Evolutionary conservation across 2,797 vertebrate species (phyloP), one percentile per base, ranked within the genome.

Genomic region (Okamejei kenojei): DNA sequence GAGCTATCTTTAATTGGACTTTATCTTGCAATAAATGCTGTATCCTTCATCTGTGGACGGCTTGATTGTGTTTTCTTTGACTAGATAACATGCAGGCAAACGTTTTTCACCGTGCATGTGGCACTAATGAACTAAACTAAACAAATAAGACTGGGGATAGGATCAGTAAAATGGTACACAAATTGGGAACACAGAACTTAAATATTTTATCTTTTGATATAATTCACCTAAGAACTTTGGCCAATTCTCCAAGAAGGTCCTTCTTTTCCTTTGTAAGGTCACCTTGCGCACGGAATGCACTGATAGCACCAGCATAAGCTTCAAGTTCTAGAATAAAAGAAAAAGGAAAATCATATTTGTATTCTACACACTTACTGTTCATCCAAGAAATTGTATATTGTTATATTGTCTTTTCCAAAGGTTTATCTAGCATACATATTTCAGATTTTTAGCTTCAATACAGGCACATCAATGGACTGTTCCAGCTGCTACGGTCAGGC

Each of bases 191-290:
- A 80, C 0, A 90, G 93, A 93, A 61, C 82, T 93, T 93, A n/a
- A 29, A 3, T 6, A 61, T n/a, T 54, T 54, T 54, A 84, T 19
- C 65, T 65, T 17, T 61, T 9, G 3, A 35, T 77, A 93, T 68
- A 0, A 94, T 94, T 96, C 97, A 99, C 99, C 98, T 98, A 68
- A 99, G 97, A 93, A 99, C 98, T 97, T 99, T 99, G 63, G 98
- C 99, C 93, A 99, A 98, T 84, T 99, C 99, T 94, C 98, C 98
- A 93, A 99, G 96, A 91, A 99, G 97, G 93, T 99, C 99, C 95
- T 99, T 99, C 96, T 99, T 99, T 95, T 99, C 99, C 95, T 98
- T 99, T 0, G 97, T 99, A 94, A 99, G 98, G 95, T 99, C 99
- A 93, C 99, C 99, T 94, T 99, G 99, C 58, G 99, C 99, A 93